Evolutionary conservation across 1,140 invertebrate species (phyloP).

Genomic region (Babylonia areolata): DNA sequence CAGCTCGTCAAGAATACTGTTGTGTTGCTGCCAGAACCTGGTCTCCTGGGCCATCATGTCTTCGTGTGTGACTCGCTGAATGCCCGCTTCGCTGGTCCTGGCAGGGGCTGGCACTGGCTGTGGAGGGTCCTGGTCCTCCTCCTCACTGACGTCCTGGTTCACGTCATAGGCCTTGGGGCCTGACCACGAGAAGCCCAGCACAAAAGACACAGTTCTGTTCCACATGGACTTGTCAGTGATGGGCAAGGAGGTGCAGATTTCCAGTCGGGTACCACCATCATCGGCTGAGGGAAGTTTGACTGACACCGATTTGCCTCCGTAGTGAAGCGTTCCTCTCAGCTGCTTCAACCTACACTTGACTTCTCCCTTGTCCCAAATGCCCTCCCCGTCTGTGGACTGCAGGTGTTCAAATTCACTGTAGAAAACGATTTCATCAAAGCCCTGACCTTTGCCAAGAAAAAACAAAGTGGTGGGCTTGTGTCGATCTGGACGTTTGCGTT

Average conservation of each 20-base stretch:
- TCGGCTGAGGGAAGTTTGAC: constrained; percentile 16
- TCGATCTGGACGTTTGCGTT: constrained; percentile 28
- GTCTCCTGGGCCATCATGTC: too few relatives aligned
- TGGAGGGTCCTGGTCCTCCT: too few relatives aligned
- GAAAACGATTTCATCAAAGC: constrained; percentile 24
- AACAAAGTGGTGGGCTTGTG: constrained; percentile 47
- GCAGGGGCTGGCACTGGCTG: too few relatives aligned
- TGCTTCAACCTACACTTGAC: constrained; percentile 26
- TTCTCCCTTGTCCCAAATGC: constrained; percentile 30
- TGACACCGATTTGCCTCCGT: constrained; percentile 37
- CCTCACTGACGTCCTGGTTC: neutral
- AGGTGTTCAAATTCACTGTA: constrained; percentile 1
- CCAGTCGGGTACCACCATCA: constrained; percentile 16
- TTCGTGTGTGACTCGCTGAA: too few relatives aligned
- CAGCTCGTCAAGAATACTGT: too few relatives aligned
- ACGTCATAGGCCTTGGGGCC: constrained; percentile 48
- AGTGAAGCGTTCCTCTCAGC: constrained; percentile 19
- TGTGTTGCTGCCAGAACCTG: too few relatives aligned
- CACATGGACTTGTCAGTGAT: constrained; percentile 38
- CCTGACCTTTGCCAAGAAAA: constrained; percentile 44
- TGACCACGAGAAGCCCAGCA: constrained; percentile 49
- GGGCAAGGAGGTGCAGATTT: constrained; percentile 37
- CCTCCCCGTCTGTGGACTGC: neutral
- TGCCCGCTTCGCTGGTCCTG: too few relatives aligned
- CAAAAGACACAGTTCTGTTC: constrained; percentile 44